Evolutionary conservation across 2,888 invertebrate species (phyloP), one percentile per base, ranked within the genome.

Genomic region (Parascotia fuliginaria): DNA sequence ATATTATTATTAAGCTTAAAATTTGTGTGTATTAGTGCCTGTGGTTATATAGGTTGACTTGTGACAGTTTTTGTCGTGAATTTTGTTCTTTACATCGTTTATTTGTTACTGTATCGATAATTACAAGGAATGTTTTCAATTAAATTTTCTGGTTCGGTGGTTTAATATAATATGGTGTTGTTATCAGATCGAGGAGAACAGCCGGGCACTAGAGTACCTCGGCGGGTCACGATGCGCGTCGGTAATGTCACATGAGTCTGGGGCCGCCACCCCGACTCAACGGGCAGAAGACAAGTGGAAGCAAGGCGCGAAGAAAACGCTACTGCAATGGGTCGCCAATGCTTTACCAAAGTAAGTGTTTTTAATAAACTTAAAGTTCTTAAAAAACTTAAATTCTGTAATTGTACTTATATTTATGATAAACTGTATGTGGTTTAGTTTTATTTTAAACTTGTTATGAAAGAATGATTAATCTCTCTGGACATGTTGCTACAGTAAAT

Each of bases 241-340:
- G 60, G 95, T 96, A 59, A 96, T 96, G 92, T 96, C 96, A 52
- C 92, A 97, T 79, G 97, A 97, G 83, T 97, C 97, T 56, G 94
- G 95, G 56, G 95, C 96, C 50, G 95, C 95, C 38, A 94, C 95
- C 41, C 93, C 91, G 32, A 90, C 91, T 12, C 89, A 88, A 55
- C 72, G 88, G 6, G 89, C 93, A 0, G 95, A 95, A 36, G 94
- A 94, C 89, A 59, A 93, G 77, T 96, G 97, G 96, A 97, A 96
- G 81, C 96, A 96, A 81, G 97, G 98, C 38, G 98, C 98, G 48
- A 95, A 96, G 81, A 97, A 97, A 87, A 97, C 98, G 15, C 92
- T 99, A 56, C 92, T 99, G 55, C 96, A 97, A 74, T 99, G 98
- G 98, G 98, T 98, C 54, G 96, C 98, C 65, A 98, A 97, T 80